A percentile compares a stretch with the other conserved stretches of the same genome.
These are phyloP conservation scores for Anolis apletophallus DNA, from an alignment of 2,797 vertebrate genomes.

Conservation along the genomic window DNA sequence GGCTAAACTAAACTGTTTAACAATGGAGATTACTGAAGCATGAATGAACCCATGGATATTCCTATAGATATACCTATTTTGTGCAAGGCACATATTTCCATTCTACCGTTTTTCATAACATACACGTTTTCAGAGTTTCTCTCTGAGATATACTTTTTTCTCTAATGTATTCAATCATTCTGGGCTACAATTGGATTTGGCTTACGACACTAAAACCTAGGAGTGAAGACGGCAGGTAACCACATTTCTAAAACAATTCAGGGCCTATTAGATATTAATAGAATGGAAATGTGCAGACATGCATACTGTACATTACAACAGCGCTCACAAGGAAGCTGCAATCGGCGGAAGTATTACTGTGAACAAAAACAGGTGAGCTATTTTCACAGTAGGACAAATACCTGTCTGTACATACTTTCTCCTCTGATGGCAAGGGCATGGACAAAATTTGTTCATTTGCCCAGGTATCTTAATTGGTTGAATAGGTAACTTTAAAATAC, in stretches of 20 bases:
- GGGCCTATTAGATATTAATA: neutral
- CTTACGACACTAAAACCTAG: neutral
- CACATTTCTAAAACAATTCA: neutral
- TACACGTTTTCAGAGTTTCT: neutral
- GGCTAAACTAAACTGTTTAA: neutral
- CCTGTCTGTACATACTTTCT: neutral
- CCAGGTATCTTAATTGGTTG: neutral
- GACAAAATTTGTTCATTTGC: neutral
- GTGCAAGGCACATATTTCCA: neutral
- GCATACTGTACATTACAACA: neutral
- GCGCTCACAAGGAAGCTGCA: neutral
- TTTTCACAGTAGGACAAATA: neutral
- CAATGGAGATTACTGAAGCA: slow-evolving; percentile 7
- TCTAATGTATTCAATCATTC: no score
- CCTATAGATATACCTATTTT: neutral
- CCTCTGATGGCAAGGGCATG: neutral
- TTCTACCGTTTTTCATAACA: neutral
- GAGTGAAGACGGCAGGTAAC: neutral
- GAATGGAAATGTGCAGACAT: neutral
- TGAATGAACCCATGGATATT: neutral
- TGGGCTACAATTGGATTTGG: neutral
- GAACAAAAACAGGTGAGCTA: neutral
- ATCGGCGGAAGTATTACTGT: neutral
- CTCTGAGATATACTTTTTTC: neutral
- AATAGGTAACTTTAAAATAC: neutral